phyloP scores from a whole-genome alignment of 2,113 vertebrate genomes.

The Telmatochromis bifrenatus region DNA sequence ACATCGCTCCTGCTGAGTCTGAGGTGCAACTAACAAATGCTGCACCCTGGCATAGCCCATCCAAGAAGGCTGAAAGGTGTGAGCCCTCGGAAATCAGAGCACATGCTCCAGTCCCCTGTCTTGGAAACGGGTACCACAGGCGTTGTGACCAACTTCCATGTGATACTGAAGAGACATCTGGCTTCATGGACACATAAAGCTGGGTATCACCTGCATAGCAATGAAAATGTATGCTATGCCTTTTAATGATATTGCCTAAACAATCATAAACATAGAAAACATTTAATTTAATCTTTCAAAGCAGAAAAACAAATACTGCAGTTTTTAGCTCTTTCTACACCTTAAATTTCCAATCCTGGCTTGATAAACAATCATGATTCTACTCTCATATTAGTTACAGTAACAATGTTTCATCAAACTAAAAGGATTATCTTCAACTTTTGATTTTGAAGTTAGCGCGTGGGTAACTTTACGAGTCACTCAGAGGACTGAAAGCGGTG shows the following conservation, averaged over 20 bases:
- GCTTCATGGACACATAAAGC: not conserved
- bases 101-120: not conserved
- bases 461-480: not conserved
- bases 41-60: not conserved
- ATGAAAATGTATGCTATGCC: not conserved
- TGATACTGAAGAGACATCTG: not conserved
- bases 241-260: not conserved
- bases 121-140: not conserved
- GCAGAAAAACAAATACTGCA: not conserved
- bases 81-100: not conserved
- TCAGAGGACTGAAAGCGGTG: not conserved
- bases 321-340: not conserved
- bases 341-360: not conserved
- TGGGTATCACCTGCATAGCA: not conserved
- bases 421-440: not conserved
- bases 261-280: not conserved
- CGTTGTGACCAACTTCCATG: not conserved
- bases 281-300: not conserved
- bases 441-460: not conserved
- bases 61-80: not conserved
- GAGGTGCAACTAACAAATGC: not conserved
- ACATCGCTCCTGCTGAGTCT: not conserved
- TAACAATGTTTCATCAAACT: not conserved
- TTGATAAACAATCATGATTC: not conserved
- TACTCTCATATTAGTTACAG: not conserved